Conservation (phyloP, 2,797 vertebrate species). For the Tenualosa thibaudeaui region DNA sequence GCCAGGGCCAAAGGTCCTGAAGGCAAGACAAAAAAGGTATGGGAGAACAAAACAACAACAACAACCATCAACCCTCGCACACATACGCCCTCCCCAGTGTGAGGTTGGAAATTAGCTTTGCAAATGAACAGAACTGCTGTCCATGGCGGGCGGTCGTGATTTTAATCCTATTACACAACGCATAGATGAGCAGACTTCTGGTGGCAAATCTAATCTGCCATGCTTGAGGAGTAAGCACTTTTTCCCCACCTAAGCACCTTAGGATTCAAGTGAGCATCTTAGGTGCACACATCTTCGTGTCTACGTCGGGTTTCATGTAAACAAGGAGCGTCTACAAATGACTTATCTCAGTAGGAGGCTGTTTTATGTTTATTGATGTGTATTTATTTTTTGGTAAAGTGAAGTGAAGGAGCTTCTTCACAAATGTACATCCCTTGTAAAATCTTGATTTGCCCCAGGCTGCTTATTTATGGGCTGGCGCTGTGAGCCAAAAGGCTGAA, state of each 20-base stretch:
- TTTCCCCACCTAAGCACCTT: conserved; percentile 33
- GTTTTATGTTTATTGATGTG: not conserved
- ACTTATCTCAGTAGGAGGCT: not conserved
- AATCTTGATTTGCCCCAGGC: not conserved
- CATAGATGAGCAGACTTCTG: conserved; percentile 44
- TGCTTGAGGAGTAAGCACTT: conserved; percentile 41
- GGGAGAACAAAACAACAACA: conserved; percentile 32
- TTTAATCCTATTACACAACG: conserved; percentile 56
- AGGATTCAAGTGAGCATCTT: conserved; percentile 28
- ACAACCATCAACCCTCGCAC: not conserved
- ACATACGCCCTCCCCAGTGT: not conserved
- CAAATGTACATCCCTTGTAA: not conserved
- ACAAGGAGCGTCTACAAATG: not conserved
- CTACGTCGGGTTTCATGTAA: not conserved
- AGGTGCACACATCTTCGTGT: conserved; percentile 12
- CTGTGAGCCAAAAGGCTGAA: not conserved
- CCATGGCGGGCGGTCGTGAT: conserved; percentile 33
- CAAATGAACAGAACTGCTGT: conserved; percentile 34
- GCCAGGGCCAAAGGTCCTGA: conserved; percentile 51
- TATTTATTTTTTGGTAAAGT: not conserved
- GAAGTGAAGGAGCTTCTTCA: not conserved
- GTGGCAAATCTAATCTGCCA: conserved; percentile 52
- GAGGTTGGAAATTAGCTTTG: conserved; percentile 48
- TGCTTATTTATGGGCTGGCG: not conserved
- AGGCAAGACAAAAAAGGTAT: conserved; percentile 5